These are phyloP conservation scores for Arge pagana DNA, from an alignment of 2,888 invertebrate species.

Conservation along the genomic window DNA sequence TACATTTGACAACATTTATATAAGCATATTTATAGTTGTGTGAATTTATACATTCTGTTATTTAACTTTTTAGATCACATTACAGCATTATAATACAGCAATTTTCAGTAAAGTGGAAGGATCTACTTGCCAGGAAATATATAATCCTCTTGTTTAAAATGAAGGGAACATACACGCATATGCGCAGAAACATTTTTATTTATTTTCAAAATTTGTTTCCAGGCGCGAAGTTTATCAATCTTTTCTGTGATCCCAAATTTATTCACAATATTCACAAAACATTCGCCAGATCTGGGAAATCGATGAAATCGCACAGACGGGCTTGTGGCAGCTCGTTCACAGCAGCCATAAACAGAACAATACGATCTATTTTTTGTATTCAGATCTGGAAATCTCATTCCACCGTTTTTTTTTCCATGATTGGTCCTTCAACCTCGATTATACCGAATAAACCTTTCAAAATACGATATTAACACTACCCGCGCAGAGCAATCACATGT, in stretches of 20 bases:
- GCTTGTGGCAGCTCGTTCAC: slow-evolving; percentile 1
- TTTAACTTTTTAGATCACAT: no score
- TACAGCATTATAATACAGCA: no score
- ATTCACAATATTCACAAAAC: slow-evolving; percentile 13
- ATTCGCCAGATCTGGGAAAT: slow-evolving; percentile 18
- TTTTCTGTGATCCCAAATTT: slow-evolving; percentile 14
- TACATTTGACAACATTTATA: no score
- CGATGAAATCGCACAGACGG: slow-evolving; percentile 17
- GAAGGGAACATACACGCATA: slow-evolving; percentile 22
- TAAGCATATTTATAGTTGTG: no score
- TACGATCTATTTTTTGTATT: slow-evolving; percentile 1
- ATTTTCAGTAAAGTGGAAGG: slow-evolving; percentile 13
- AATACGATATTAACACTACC: slow-evolving; percentile 4
- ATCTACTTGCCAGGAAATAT: slow-evolving; percentile 18
- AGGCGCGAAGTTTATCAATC: slow-evolving; percentile 17
- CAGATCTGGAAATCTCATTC: slow-evolving; percentile 4
- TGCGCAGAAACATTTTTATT: slow-evolving; percentile 3
- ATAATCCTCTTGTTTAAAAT: slow-evolving; percentile 23
- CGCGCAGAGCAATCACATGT: neutral
- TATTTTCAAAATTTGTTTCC: slow-evolving; percentile 13
- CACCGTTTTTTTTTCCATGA: slow-evolving; percentile 6
- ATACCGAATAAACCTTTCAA: neutral
- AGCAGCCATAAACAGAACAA: slow-evolving; percentile 20
- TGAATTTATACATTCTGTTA: no score
- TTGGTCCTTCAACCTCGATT: neutral